phyloP scores from a whole-genome alignment of 2,888 invertebrate genomes.

The Andrena minutula region DNA sequence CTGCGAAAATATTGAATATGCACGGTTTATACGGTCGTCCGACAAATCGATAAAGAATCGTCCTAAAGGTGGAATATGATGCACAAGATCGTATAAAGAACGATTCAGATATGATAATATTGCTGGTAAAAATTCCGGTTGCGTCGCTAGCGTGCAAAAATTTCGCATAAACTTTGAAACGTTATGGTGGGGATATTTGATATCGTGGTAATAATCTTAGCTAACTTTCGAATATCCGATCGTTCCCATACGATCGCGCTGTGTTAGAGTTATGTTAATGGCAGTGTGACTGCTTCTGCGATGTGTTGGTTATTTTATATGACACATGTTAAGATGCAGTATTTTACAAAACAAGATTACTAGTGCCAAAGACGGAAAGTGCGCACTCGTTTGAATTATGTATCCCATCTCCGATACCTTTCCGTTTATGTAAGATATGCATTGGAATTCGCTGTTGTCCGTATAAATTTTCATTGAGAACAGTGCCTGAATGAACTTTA shows the following conservation, averaged over 20 bases:
- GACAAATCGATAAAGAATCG: conserved; percentile 32
- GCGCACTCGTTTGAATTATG: neutral
- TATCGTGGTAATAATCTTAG: conserved; percentile 34
- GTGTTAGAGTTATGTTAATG: conserved; percentile 21
- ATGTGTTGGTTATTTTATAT: neutral
- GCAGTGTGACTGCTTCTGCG: neutral
- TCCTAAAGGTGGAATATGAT: conserved; percentile 11
- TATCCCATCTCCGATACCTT: neutral
- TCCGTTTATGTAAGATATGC: neutral
- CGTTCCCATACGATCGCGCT: neutral
- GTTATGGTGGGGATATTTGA: conserved; percentile 33
- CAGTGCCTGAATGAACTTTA: neutral
- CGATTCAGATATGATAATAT: conserved; percentile 41
- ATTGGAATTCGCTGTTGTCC: neutral
- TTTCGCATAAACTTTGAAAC: conserved; percentile 36
- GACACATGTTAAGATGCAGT: neutral
- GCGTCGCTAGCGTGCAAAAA: conserved; percentile 29
- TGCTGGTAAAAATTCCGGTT: conserved; percentile 50
- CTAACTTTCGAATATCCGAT: conserved; percentile 39
- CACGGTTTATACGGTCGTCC: conserved; percentile 17
- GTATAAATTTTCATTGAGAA: neutral
- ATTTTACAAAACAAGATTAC: neutral
- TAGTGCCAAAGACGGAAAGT: neutral
- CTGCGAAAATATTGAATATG: neutral
- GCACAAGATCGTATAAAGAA: conserved; percentile 22